Evolutionary conservation across 1,140 invertebrate species (phyloP), one percentile per base, ranked within the genome.

Genomic region (Drosophila pectinifera): DNA sequence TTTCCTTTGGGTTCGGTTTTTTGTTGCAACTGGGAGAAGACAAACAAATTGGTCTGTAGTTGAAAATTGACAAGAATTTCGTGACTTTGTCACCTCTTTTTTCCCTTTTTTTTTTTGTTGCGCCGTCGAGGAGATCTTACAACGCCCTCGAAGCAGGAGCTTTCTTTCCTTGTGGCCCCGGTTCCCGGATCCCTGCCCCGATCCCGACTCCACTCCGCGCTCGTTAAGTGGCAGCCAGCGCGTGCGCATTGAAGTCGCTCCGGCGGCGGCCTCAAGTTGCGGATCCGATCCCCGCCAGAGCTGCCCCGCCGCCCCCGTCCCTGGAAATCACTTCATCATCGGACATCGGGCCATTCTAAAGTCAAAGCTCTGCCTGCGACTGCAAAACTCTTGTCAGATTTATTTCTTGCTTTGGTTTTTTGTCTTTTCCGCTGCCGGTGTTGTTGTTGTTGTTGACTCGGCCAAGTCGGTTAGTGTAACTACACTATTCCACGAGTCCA

Each of bases 11-110:
- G 45, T 72, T 70, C 41, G 18, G 26, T 39, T 69, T 69, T 59
- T 80, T 73, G 51, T 88, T 67, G 64, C 76, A 81, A 72, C 73
- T 48, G 56, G 79, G 82, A 80, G 82, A 88, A 91, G 79, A 91
- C 79, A 91, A 92, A 92, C 91, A 92, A 92, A 92, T 92, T 92
- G 91, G 91, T 91, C 91, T 91, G 84, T 91, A 92, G 88, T 92
- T 88, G 85, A 91, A 92, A 91, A 92, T 92, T 92, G 91, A 92
- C 91, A 92, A 92, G 91, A 92, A 92, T 91, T 91, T 92, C 91
- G 91, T 92, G 91, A 92, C 91, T 92, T 92, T 92, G 91, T 92
- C 91, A 92, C 91, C 91, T 92, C 88, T 90, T 85, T 90, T 88
- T 86, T 68, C 53, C 57, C 57, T 74, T 56, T 78, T 70, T 43